A percentile compares a stretch with the other conserved stretches of the same genome.
phyloP scores from a whole-genome alignment of 2,797 vertebrate species.

The Sebastes elongatus region DNA sequence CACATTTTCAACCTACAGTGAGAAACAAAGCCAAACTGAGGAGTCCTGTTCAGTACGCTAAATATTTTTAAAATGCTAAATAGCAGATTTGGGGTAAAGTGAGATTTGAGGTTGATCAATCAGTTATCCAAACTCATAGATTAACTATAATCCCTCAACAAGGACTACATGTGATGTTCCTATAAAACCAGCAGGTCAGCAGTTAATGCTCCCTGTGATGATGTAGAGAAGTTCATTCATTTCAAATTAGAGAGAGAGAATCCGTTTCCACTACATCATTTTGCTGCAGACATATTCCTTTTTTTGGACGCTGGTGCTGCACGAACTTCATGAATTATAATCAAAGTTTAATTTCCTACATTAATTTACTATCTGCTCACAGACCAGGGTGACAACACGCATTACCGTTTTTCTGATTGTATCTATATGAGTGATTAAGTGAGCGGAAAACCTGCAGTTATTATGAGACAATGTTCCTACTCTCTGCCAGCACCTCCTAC shows the following conservation, averaged over 20 bases:
- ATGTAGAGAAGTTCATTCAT: not conserved
- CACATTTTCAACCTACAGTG: not conserved
- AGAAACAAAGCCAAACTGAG: not conserved
- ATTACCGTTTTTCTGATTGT: not conserved
- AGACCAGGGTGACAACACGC: not conserved
- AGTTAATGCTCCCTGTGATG: not conserved
- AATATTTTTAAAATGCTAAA: not conserved
- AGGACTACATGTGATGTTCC: not conserved
- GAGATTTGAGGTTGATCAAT: not conserved
- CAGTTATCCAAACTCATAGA: not conserved
- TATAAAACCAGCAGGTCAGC: not conserved
- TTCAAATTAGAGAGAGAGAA: not conserved
- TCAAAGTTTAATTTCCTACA: not conserved
- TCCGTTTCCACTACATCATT: not conserved
- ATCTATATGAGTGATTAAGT: not conserved
- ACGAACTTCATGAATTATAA: not conserved
- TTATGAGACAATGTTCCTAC: not conserved
- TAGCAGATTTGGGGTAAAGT: not conserved
- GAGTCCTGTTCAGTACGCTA: not conserved
- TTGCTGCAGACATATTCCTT: not conserved
- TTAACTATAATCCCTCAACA: conserved; percentile 1
- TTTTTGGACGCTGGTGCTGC: not conserved
- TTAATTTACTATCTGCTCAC: not conserved
- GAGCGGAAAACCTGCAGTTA: not conserved
- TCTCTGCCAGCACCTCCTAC: conserved; percentile 9